Evolutionary conservation across 2,113 vertebrate species (phyloP), one percentile per base, ranked within the genome.

Genomic region (Seriola quinqueradiata): DNA sequence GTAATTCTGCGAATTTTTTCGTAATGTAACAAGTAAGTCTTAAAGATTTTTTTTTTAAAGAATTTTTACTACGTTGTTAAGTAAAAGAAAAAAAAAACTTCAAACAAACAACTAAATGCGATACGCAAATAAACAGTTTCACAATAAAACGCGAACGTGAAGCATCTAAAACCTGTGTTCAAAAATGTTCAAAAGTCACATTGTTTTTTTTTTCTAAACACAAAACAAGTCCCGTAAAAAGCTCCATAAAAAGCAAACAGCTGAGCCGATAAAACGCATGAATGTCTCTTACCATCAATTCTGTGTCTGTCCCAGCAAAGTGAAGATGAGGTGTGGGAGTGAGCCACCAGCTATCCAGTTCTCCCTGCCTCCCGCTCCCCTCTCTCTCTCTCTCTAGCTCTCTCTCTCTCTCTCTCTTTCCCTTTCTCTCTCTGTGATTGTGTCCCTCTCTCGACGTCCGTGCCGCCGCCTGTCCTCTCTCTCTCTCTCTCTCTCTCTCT

Each of bases 241-340:
- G 59, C 40, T 10, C 10, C 28, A 55, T 8, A 17, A 52, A 84
- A 77, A 71, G 46, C 36, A 76, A 74, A 82, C 14, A 75, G 28
- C 23, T 0, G 52, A 84, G 71, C 36, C 69, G 70, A 61, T 61
- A 70, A 81, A 78, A 84, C 23, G 72, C 76, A 81, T 32, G 61
- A 82, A 70, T 67, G 70, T 90, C 83, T 92, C 94, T 95, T 94
- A 95, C 94, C 94, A 95, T 95, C 86, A 92, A 94, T 86, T 94
- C 90, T 91, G 88, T 93, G 82, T 85, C 75, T 87, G 92, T 95
- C 92, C 94, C 93, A 91, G 90, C 92, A 93, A 93, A 93, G 92
- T 97, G 95, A 95, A 96, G 94, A 96, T 94, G 95, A 97, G 96
- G 96, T 96, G 96, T 95, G 90, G 87, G 84, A 85, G 90, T 87